A percentile compares a stretch with the other conserved stretches of the same genome.
phyloP scores from a whole-genome alignment of 1,140 invertebrate genomes.

The Zaprionus inermis region DNA sequence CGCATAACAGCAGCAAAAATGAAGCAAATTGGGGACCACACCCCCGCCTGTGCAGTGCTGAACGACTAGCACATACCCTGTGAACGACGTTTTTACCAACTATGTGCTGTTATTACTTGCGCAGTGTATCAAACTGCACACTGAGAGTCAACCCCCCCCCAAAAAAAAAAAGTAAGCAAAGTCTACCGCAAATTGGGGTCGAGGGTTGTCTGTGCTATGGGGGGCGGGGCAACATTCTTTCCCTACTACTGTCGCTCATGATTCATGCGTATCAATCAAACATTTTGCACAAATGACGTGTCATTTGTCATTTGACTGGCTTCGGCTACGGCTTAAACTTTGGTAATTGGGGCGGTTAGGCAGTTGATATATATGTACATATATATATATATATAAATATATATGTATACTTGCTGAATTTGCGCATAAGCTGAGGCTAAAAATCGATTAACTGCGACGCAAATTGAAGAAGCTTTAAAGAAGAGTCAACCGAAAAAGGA shows the following conservation, averaged over 20 bases:
- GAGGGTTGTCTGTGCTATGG: background rate
- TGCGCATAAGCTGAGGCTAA: slow-evolving; percentile 26
- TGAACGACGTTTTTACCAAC: background rate
- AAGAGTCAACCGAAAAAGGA: too few relatives aligned
- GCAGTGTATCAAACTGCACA: background rate
- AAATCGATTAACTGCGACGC: slow-evolving; percentile 61
- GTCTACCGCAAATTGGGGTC: background rate
- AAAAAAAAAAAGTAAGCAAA: background rate
- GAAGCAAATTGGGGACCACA: slow-evolving; percentile 21
- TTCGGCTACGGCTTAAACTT: too few relatives aligned
- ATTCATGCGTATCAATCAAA: slow-evolving; percentile 77
- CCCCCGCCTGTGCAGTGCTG: background rate
- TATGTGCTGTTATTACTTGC: background rate
- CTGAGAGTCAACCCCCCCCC: background rate
- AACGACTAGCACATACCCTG: slow-evolving; percentile 14
- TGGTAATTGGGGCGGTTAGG: slow-evolving; percentile 52
- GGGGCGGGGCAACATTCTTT: slow-evolving; percentile 18
- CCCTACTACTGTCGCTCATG: slow-evolving; percentile 52
- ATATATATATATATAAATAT: slow-evolving; percentile 3
- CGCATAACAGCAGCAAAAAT: slow-evolving; percentile 40
- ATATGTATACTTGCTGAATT: background rate
- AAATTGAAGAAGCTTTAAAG: slow-evolving; percentile 12
- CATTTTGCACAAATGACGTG: slow-evolving; percentile 41
- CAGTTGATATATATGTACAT: slow-evolving; percentile 11
- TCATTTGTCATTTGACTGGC: slow-evolving; percentile 51